Evolutionary conservation across 2,888 invertebrate genomes (phyloP), one percentile per base, ranked within the genome.

Genomic region (Catotricha subobsoleta): DNA sequence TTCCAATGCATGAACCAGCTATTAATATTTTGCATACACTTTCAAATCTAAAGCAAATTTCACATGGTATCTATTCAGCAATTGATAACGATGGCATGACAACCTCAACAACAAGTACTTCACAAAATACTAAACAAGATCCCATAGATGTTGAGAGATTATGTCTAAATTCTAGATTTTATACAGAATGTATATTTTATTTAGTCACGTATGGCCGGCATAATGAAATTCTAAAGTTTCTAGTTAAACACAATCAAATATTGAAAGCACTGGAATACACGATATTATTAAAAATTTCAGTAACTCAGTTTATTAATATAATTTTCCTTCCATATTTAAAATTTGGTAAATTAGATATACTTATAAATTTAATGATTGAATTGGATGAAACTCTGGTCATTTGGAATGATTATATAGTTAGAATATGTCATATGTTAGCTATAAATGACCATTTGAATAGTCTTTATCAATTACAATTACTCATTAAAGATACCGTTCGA

Each of bases 131-230:
- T 20, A 21, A 66, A 47, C 53, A 57, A 0, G 67, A 66, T 53
- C 39, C 54, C 1, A 63, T 65, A 35, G 50, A 61, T 27, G 55
- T 55, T 15, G 52, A 52, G 13, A 64, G 62, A 48, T 59, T 58
- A 48, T 53, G 18, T 23, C 29, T 73, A 1, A 69, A 72, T 44
- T 67, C 71, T 0, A 66, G 71, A 47, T 71, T 72, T 48, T 78
- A 78, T 50, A 73, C 77, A 45, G 90, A 91, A 61, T 84, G 83
- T 50, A 59, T 84, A 2, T 83, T 78, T 57, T 92, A 91, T 58
- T 64, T 91, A 3, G 67, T 71, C 3, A 76, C 73, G 44, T 91
- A 88, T 52, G 90, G 87, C 1, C 79, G 77, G 3, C 76, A 78
- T 52, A 64, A 71, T 1, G 76, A 78, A 9, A 71, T 82, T 41